phyloP scores from a whole-genome alignment of 2,888 invertebrate genomes.

The Serrognathus titanus region DNA sequence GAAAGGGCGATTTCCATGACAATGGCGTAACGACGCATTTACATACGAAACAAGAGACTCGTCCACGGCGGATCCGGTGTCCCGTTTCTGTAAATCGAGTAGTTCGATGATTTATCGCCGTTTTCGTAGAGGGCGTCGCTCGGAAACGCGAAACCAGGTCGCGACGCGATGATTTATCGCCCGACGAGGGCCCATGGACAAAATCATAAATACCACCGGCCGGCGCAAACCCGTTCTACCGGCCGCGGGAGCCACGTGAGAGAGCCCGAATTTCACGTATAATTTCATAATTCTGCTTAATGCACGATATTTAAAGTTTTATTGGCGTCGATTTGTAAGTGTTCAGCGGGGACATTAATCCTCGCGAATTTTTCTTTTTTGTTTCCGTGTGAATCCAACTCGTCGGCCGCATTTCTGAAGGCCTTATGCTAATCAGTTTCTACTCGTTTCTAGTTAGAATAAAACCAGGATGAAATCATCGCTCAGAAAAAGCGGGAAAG shows the following conservation, averaged over 20 bases:
- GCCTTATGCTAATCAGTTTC: too few relatives aligned
- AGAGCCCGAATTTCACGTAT: slow-evolving; percentile 4
- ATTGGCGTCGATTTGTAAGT: slow-evolving; percentile 4
- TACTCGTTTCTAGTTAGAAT: too few relatives aligned
- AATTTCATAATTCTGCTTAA: slow-evolving; percentile 8
- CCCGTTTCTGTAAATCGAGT: not conserved
- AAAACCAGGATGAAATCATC: too few relatives aligned
- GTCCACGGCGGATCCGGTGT: not conserved
- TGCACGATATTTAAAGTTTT: slow-evolving; percentile 4
- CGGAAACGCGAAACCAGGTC: not conserved
- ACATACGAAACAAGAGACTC: not conserved
- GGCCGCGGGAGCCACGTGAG: not conserved
- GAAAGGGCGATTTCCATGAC: too few relatives aligned
- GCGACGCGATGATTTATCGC: slow-evolving; percentile 1
- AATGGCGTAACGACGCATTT: not conserved
- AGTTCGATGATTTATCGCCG: not conserved
- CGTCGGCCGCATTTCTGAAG: too few relatives aligned
- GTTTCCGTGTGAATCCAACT: too few relatives aligned
- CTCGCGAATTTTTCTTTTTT: not conserved
- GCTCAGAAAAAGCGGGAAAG: too few relatives aligned
- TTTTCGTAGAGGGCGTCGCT: not conserved
- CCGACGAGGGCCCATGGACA: not conserved
- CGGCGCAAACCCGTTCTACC: not conserved
- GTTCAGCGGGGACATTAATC: slow-evolving; percentile 1
- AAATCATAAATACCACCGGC: slow-evolving; percentile 2